Conservation (phyloP, 2,113 vertebrate species). For the Heteronetta atricapilla region DNA sequence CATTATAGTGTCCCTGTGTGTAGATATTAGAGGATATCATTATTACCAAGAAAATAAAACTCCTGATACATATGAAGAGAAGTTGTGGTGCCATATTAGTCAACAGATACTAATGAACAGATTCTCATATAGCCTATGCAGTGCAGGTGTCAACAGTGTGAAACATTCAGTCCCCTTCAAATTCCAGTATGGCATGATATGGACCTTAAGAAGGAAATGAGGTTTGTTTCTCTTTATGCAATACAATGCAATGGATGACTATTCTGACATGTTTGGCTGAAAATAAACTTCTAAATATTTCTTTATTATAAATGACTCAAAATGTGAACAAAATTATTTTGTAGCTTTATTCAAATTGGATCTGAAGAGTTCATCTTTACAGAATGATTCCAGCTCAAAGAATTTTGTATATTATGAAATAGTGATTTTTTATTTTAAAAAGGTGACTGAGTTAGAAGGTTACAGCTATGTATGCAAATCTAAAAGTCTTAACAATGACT, state of each 20-base stretch:
- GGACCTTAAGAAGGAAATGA: background rate
- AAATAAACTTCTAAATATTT: background rate
- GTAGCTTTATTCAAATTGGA: background rate
- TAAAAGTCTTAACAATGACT: background rate
- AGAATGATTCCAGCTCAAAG: background rate
- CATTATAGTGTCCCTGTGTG: background rate
- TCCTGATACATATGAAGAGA: background rate
- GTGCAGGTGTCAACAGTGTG: background rate
- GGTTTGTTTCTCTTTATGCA: background rate
- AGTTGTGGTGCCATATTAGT: background rate
- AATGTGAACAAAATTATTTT: background rate
- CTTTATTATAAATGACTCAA: background rate
- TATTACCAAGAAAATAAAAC: background rate
- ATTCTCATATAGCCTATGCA: background rate
- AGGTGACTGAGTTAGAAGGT: background rate
- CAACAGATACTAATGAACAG: background rate
- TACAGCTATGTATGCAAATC: background rate
- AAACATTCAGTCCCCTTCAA: background rate
- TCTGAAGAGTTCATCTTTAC: background rate
- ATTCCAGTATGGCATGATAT: background rate
- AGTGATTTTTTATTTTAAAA: background rate
- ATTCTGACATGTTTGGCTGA: background rate
- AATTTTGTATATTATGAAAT: background rate
- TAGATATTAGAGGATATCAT: background rate
- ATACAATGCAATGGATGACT: background rate